Percentiles rank a stretch among this genome's conserved stretches.
These are phyloP conservation scores for Aproaerema taeniolella DNA, from an alignment of 2,888 invertebrate species.

Conservation along the genomic window DNA sequence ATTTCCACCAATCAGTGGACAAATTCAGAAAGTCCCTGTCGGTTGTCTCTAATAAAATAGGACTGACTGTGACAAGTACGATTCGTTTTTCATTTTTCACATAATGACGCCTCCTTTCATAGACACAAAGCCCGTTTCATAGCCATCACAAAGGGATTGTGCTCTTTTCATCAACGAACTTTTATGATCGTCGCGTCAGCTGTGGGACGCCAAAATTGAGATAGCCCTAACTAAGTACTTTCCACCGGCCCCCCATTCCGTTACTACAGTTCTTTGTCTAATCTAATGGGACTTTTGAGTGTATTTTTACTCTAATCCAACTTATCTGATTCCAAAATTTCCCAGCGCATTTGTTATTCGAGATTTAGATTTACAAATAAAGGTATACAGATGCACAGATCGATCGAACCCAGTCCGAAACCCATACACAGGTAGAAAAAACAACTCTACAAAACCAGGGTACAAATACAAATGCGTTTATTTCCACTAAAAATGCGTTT, in stretches of 20 bases:
- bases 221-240: slow-evolving; percentile 45
- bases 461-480: too few relatives aligned
- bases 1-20: slow-evolving; percentile 29
- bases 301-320: too few relatives aligned
- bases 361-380: neutral
- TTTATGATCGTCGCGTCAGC: slow-evolving; percentile 67
- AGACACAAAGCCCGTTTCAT: slow-evolving; percentile 69
- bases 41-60: slow-evolving; percentile 43
- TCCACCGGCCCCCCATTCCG: slow-evolving; percentile 32
- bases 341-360: neutral
- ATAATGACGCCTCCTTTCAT: slow-evolving; percentile 53
- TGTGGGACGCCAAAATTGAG: slow-evolving; percentile 63
- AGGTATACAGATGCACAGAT: too few relatives aligned
- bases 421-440: too few relatives aligned
- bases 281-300: slow-evolving; percentile 10
- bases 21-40: slow-evolving; percentile 34
- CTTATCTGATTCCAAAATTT: neutral
- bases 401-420: too few relatives aligned
- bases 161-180: slow-evolving; percentile 69
- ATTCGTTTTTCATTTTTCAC: slow-evolving; percentile 71
- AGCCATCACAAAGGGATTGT: slow-evolving; percentile 69
- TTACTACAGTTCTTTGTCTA: slow-evolving; percentile 28
- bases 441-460: too few relatives aligned
- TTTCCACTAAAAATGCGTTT: too few relatives aligned
- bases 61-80: slow-evolving; percentile 58